These are phyloP conservation scores for Rotaria macrura DNA, from an alignment of 2,888 invertebrate species.

Conservation along the genomic window DNA sequence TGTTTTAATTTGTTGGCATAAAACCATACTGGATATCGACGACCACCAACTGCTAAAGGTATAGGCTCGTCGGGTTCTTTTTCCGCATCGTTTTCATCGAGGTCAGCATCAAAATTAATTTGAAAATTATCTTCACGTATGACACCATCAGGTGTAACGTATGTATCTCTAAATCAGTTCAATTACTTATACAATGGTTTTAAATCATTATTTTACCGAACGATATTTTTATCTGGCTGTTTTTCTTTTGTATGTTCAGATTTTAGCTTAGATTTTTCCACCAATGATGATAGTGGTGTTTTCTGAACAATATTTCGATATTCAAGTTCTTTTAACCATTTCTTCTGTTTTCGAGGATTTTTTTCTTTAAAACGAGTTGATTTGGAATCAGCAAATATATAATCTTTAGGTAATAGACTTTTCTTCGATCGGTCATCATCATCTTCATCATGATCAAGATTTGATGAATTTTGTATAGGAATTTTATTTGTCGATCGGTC, in stretches of 20 bases:
- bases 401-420: not conserved
- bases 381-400: not conserved
- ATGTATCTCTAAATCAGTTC: not conserved
- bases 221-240: not conserved
- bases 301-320: not conserved
- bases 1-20: not conserved
- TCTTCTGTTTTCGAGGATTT: not conserved
- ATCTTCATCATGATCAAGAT: not conserved
- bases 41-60: not conserved
- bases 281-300: not conserved
- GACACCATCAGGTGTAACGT: not conserved
- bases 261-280: not conserved
- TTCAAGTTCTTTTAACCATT: not conserved
- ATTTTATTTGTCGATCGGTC: not conserved
- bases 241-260: no score
- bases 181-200: not conserved
- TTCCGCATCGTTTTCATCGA: not conserved
- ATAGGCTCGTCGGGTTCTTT: not conserved
- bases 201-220: not conserved
- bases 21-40: not conserved
- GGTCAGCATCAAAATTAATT: not conserved
- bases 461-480: not conserved
- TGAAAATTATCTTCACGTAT: not conserved
- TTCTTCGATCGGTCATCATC: not conserved
- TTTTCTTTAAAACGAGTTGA: not conserved